Evolutionary conservation across 2,113 vertebrate species (phyloP).

Genomic region (Eclectus roratus): DNA sequence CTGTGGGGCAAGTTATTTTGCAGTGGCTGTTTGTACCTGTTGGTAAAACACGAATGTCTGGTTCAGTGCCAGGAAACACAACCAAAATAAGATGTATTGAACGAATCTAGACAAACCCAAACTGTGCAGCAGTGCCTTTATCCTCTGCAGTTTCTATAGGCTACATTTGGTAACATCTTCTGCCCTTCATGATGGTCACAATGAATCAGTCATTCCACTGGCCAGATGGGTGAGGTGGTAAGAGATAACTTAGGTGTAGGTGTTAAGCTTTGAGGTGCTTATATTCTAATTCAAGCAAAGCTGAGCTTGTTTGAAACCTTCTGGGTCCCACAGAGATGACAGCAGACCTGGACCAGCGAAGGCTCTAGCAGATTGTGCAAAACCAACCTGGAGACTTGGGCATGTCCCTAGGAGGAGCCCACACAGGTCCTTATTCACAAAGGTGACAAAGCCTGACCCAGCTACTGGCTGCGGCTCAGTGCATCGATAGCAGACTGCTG

Average conservation of each 20-base stretch:
- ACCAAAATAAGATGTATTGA: neutral
- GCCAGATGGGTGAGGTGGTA: neutral
- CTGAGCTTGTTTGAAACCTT: neutral
- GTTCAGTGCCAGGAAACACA: neutral
- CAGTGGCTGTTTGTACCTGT: neutral
- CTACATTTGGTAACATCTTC: neutral
- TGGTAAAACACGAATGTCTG: neutral
- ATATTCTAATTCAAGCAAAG: neutral
- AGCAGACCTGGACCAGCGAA: rapidly evolving
- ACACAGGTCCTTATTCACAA: rapidly evolving
- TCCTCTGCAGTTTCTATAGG: neutral
- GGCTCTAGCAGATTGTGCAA: neutral
- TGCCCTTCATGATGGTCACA: rapidly evolving
- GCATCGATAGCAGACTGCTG: neutral
- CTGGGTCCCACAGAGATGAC: neutral
- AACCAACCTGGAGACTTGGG: rapidly evolving
- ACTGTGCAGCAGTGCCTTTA: neutral
- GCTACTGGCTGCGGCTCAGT: rapidly evolving
- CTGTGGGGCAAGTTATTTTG: neutral
- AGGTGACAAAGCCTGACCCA: neutral
- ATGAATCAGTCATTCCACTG: too few species aligned
- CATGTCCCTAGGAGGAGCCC: neutral
- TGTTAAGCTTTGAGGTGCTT: neutral
- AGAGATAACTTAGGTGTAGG: neutral
- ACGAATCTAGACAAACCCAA: neutral